Evolutionary conservation across 2,888 invertebrate genomes (phyloP), one percentile per base, ranked within the genome.

Genomic region (Pandemis heparana): DNA sequence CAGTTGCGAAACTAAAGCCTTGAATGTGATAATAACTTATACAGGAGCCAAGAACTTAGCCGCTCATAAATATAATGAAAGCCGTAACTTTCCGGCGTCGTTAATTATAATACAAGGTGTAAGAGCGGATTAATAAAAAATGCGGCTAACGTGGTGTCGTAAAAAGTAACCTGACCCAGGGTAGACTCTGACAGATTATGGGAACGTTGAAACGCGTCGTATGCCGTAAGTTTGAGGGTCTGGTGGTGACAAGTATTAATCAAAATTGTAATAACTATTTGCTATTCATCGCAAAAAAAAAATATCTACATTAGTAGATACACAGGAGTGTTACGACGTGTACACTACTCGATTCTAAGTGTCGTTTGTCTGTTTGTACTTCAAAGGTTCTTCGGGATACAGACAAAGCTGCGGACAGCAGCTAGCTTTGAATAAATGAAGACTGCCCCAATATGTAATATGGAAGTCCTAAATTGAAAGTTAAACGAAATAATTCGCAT

Each of bases 21-120:
- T 38, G 48, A 51, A 65, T 32, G 51, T n/a, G 14, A 68, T 68
- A 68, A 69, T 73, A 73, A 73, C 68, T 68, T 73, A 53, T 18
- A 73, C 68, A 63, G 61, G 39, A 73, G 65, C 12, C n/a, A n/a
- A 39, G 63, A 73, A 73, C 68, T 63, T 69, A 62, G 51, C 51
- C 63, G 39, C 73, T 73, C 68, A 32, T 73, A 69, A 73, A 69
- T 72, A 73, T 69, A 63, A 73, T 69, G 62, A 63, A 62, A 62
- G 63, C 68, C 63, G 46, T 73, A 68, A 73, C 62, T 73, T 59
- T 32, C 46, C 46, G 63, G 46, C 43, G 63, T 68, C 68, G 68
- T 64, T 69, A 64, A 60, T 64, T 32, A 62, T 62, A 62, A 16
- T 53, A 53, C 16, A 73, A 69, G 63, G 56, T 59, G 56, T 73